phyloP scores from a whole-genome alignment of 23 tunicate genomes.

The Trididemnum clinides region DNA sequence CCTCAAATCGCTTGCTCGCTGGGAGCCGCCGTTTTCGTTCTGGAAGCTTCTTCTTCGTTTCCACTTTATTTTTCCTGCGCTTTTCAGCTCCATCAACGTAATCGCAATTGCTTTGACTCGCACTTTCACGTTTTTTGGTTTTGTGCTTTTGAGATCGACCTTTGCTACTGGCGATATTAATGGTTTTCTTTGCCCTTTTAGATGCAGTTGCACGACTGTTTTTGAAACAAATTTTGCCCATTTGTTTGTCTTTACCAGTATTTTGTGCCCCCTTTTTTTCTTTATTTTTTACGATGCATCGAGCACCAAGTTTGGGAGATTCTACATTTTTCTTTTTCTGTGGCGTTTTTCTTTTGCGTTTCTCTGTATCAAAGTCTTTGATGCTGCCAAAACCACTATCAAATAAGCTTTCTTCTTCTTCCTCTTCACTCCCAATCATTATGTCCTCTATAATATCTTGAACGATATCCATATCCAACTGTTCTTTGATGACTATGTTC shows the following conservation, averaged over 20 bases:
- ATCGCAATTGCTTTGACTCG: background rate
- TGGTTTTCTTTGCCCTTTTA: background rate
- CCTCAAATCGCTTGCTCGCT: background rate
- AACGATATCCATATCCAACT: constrained; percentile 30
- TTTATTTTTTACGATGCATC: background rate
- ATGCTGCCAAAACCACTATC: constrained; percentile 88
- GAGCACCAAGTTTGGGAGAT: background rate
- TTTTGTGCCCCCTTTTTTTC: background rate
- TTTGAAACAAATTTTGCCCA: too few species aligned
- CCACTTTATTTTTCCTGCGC: background rate
- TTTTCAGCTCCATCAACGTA: background rate
- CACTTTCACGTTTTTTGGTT: background rate
- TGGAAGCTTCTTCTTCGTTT: background rate
- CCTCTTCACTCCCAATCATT: constrained; percentile 31
- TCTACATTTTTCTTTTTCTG: background rate
- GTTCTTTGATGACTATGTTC: too few species aligned
- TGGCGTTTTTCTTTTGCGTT: background rate
- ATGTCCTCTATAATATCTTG: constrained; percentile 37
- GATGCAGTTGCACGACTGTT: too few species aligned
- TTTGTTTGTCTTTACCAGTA: too few species aligned
- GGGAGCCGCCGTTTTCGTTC: background rate
- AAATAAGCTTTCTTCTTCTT: constrained; percentile 22
- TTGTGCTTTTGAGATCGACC: background rate
- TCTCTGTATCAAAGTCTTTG: constrained; percentile 1
- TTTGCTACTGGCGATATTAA: background rate